Conservation (phyloP, 2,113 vertebrate genomes). For the Tenebrosternarchus preto region DNA sequence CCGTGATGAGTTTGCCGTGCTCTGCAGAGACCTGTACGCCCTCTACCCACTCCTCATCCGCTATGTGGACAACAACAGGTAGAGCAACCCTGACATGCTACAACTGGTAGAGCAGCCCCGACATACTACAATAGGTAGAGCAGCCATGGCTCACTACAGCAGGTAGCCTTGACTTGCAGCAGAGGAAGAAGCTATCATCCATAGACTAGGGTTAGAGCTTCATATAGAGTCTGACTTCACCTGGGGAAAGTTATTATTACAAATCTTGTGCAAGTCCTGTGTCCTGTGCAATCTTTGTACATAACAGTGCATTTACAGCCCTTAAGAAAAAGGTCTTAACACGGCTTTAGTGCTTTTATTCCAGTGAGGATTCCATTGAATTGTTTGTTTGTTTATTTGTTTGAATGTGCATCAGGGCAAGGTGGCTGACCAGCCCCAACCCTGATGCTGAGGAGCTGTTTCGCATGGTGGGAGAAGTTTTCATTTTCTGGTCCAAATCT, state of each 20-base stretch:
- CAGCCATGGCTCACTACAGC: too few relatives aligned
- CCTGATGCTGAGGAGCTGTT: constrained; percentile 90
- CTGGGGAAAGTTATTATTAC: too few relatives aligned
- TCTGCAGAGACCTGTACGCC: constrained; percentile 92
- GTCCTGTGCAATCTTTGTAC: too few relatives aligned
- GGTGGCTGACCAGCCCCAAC: constrained; percentile 87
- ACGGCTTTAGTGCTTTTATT: not conserved
- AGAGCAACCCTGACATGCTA: not conserved
- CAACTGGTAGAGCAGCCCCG: too few relatives aligned
- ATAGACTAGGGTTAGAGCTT: too few relatives aligned
- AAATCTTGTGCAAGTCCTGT: too few relatives aligned
- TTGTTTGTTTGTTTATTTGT: not conserved
- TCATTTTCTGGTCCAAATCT: constrained; percentile 97
- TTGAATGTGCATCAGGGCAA: constrained; percentile 73
- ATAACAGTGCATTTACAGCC: too few relatives aligned
- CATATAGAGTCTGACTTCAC: too few relatives aligned
- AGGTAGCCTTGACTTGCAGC: too few relatives aligned
- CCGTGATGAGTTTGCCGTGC: constrained; percentile 91
- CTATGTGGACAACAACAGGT: constrained; percentile 97
- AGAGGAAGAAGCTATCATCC: too few relatives aligned
- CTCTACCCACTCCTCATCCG: constrained; percentile 94
- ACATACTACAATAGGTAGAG: too few relatives aligned
- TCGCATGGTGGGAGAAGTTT: constrained; percentile 93
- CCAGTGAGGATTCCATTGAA: not conserved
- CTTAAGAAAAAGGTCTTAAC: too few relatives aligned